phyloP scores from a whole-genome alignment of 2,888 invertebrate genomes.

The Tanypteryx hageni region DNA sequence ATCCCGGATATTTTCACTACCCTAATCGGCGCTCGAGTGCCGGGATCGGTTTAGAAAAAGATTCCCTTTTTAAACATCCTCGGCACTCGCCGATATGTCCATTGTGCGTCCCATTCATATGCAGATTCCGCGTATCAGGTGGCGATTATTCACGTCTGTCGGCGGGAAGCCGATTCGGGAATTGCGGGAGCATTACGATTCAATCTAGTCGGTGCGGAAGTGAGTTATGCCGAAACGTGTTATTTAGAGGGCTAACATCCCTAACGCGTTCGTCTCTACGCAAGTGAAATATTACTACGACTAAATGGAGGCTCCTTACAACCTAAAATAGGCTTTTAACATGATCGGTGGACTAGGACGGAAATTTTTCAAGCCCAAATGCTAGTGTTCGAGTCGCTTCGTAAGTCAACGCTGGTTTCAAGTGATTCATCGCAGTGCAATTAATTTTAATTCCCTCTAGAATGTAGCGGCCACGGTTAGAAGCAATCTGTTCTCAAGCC shows the following conservation, averaged over 20 bases:
- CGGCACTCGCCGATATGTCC: background rate
- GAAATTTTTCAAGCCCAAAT: too few relatives aligned
- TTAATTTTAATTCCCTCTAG: too few relatives aligned
- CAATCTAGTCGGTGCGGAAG: constrained; percentile 50
- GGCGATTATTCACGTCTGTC: constrained; percentile 47
- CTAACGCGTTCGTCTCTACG: background rate
- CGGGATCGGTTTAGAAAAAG: too few relatives aligned
- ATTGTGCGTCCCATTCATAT: background rate
- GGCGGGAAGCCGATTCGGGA: background rate
- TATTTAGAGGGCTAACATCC: constrained; percentile 2
- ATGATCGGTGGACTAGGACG: background rate
- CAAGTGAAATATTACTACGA: background rate
- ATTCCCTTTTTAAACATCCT: too few relatives aligned
- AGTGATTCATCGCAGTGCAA: too few relatives aligned
- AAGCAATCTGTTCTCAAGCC: too few relatives aligned
- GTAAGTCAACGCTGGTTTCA: too few relatives aligned
- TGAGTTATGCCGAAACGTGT: constrained; percentile 38
- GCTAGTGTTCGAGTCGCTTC: too few relatives aligned
- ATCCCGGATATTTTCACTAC: too few relatives aligned
- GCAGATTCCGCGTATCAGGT: constrained; percentile 34
- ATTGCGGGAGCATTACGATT: constrained; percentile 14
- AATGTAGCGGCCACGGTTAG: too few relatives aligned
- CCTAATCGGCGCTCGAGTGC: too few relatives aligned
- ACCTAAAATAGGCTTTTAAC: constrained; percentile 6
- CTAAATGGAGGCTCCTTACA: background rate